Evolutionary conservation across 1,140 invertebrate species (phyloP).

Genomic region (Phymorhynchus buccinoides): DNA sequence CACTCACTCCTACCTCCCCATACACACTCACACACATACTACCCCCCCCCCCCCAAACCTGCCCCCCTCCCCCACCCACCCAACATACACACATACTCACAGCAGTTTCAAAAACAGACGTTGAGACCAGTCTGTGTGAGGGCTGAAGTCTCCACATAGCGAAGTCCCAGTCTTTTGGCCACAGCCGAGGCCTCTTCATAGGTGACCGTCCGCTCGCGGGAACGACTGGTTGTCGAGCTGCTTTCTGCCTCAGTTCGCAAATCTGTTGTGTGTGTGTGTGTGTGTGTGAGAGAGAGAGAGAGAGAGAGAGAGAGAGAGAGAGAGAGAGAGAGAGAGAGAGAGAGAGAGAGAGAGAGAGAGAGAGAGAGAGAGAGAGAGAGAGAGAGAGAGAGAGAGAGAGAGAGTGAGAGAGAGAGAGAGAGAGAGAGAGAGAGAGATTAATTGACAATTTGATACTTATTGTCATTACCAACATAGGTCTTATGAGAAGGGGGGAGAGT

Average conservation of each 20-base stretch:
- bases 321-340: conserved; percentile 29
- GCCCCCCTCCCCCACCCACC: background rate
- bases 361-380: background rate
- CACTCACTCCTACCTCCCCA: too few relatives aligned
- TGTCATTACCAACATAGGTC: too few relatives aligned
- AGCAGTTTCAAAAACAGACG: conserved; percentile 59
- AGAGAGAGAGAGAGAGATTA: too few relatives aligned
- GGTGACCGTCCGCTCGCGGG: too few relatives aligned
- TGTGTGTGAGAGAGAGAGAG: too few relatives aligned
- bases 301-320: background rate
- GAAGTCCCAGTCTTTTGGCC: conserved; percentile 48
- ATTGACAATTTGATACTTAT: too few relatives aligned
- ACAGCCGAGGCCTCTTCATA: conserved; percentile 81
- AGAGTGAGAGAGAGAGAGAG: conserved; percentile 4
- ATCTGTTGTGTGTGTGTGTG: too few relatives aligned
- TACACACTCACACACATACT: too few relatives aligned
- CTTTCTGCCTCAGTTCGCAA: conserved; percentile 95
- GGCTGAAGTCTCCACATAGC: conserved; percentile 63
- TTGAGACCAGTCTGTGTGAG: conserved; percentile 80
- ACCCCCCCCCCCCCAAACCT: background rate
- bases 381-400: background rate
- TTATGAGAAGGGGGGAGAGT: too few relatives aligned
- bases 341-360: background rate
- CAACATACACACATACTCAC: conserved; percentile 58
- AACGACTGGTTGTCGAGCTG: too few relatives aligned